phyloP scores from a whole-genome alignment of 1,140 invertebrate species.

The Zophobas atratus region DNA sequence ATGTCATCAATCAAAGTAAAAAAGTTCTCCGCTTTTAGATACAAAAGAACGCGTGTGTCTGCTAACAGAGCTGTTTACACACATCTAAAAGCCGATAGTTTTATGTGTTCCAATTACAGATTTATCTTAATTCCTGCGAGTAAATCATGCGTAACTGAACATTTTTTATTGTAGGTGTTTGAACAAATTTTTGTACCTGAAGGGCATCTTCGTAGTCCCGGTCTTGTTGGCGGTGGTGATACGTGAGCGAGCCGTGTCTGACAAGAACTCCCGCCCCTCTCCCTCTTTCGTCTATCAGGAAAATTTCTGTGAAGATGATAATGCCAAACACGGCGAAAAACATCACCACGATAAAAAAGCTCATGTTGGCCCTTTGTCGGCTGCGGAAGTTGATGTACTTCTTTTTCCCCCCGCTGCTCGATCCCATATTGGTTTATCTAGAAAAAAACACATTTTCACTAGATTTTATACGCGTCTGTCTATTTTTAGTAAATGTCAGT shows the following conservation, averaged over 20 bases:
- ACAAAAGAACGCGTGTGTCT: no score
- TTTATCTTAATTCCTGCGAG: no score
- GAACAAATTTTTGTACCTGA: slow-evolving; percentile 59
- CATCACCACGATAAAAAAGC: slow-evolving; percentile 90
- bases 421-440: slow-evolving; percentile 59
- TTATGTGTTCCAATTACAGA: no score
- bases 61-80: no score
- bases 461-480: not conserved
- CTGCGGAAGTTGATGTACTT: slow-evolving; percentile 67
- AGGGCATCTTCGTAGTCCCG: slow-evolving; percentile 65
- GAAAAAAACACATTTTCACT: slow-evolving; percentile 44
- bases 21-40: no score
- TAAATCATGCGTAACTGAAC: not conserved
- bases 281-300: slow-evolving; percentile 79
- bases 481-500: not conserved
- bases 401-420: slow-evolving; percentile 62
- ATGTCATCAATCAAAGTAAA: no score
- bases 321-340: slow-evolving; percentile 91
- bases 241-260: slow-evolving; percentile 67
- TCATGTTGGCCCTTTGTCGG: slow-evolving; percentile 86
- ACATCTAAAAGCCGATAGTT: no score
- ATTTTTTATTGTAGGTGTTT: slow-evolving; percentile 1
- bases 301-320: slow-evolving; percentile 87
- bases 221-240: slow-evolving; percentile 60
- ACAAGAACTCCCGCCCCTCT: slow-evolving; percentile 68